A percentile compares a stretch with the other conserved stretches of the same genome.
Evolutionary conservation across 1,140 invertebrate genomes (phyloP).

Genomic region (Sminthurinus signatus): DNA sequence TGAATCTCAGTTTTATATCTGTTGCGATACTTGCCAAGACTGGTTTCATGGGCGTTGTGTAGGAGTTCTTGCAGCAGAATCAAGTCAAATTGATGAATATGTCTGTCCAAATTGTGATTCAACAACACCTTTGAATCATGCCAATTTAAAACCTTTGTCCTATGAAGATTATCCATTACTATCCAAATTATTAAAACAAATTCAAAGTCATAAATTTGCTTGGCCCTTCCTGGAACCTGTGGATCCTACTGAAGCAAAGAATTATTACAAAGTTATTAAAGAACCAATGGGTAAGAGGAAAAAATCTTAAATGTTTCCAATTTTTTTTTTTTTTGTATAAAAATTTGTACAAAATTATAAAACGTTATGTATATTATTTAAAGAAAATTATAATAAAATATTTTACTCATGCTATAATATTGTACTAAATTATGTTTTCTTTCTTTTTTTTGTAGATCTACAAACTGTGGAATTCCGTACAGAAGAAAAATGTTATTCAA

Average conservation of each 20-base stretch:
- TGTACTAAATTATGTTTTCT: not conserved
- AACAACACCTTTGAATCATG: constrained; percentile 77
- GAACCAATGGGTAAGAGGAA: constrained; percentile 90
- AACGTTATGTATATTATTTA: not conserved
- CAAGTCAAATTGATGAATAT: constrained; percentile 91
- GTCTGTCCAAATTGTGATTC: constrained; percentile 91
- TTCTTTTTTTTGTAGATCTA: constrained; percentile 64
- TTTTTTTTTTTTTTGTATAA: not conserved
- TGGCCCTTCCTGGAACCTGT: constrained; percentile 98
- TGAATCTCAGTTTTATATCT: constrained; percentile 96
- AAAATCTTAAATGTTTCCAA: constrained; percentile 1
- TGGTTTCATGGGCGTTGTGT: constrained; percentile 99
- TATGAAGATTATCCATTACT: constrained; percentile 75
- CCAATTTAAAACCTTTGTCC: constrained; percentile 80
- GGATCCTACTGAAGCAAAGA: constrained; percentile 86
- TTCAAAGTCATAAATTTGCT: constrained; percentile 86
- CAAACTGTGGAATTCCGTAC: constrained; percentile 86
- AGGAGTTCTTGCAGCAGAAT: constrained; percentile 87
- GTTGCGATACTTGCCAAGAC: constrained; percentile 95
- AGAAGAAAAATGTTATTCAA: constrained; percentile 72
- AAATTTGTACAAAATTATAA: not conserved
- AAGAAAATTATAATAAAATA: not conserved
- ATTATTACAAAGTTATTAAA: constrained; percentile 96
- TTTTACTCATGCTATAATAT: too few relatives aligned
- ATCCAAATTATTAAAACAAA: constrained; percentile 77